A percentile compares a stretch with the other conserved stretches of the same genome.
Conservation (phyloP, 2,797 vertebrate species). For the Valencia hispanica region DNA sequence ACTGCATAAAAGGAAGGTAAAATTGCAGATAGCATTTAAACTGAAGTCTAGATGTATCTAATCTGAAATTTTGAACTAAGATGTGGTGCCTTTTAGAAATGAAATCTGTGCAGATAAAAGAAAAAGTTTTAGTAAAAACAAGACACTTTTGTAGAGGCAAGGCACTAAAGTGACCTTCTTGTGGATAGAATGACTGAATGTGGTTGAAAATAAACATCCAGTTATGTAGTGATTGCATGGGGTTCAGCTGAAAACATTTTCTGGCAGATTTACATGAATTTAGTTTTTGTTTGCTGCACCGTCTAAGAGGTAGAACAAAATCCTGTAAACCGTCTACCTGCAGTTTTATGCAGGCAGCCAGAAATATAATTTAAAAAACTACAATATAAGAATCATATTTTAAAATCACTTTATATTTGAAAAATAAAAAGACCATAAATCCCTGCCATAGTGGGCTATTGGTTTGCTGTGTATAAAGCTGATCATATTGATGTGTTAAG, state of each 20-base stretch:
- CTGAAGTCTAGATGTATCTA: constrained; percentile 1
- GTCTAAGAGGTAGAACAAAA: constrained; percentile 60
- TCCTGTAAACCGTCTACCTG: constrained; percentile 23
- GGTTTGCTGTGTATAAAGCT: background rate
- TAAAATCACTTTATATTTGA: background rate
- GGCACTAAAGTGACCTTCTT: constrained; percentile 74
- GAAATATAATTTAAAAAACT: constrained; percentile 5
- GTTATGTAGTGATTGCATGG: constrained; percentile 9
- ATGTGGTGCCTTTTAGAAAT: constrained; percentile 1
- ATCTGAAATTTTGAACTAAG: constrained; percentile 5
- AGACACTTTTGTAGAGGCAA: constrained; percentile 64
- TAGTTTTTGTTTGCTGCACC: constrained; percentile 13
- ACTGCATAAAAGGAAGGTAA: background rate
- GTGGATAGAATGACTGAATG: constrained; percentile 25
- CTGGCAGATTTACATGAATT: background rate
- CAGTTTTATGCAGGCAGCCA: background rate
- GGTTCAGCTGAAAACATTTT: constrained; percentile 3
- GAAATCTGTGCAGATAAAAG: constrained; percentile 30
- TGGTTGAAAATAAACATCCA: constrained; percentile 3
- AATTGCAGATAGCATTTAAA: constrained; percentile 13
- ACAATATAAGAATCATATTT: constrained; percentile 3
- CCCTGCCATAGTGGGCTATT: background rate
- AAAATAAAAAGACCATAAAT: background rate
- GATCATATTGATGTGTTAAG: background rate
- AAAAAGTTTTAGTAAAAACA: constrained; percentile 10